Conservation (phyloP, 1,140 invertebrate genomes). For the Lethocerus indicus region DNA sequence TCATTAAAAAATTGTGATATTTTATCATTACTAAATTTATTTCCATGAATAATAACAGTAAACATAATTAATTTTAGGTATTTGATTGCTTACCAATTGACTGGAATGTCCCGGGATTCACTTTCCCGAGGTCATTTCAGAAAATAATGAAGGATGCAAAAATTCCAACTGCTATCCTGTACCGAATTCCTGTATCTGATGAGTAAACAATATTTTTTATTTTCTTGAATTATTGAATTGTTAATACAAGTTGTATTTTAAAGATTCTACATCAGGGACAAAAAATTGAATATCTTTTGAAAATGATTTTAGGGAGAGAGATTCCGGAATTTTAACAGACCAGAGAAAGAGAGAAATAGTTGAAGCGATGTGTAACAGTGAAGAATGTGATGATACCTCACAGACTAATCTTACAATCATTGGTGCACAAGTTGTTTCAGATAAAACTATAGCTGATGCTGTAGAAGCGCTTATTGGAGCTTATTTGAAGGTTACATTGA, state of each 20-base stretch:
- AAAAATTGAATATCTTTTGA: conserved; percentile 1
- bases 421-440: conserved; percentile 22
- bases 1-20: background rate
- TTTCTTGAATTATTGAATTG: background rate
- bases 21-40: no score
- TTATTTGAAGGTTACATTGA: conserved; percentile 45
- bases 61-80: conserved; percentile 17
- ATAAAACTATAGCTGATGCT: conserved; percentile 58
- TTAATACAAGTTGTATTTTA: background rate
- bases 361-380: background rate
- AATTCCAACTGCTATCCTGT: conserved; percentile 26
- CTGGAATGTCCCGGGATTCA: conserved; percentile 36
- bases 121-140: conserved; percentile 19
- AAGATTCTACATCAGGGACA: background rate
- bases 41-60: background rate
- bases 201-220: conserved; percentile 22
- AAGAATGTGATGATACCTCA: conserved; percentile 1
- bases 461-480: conserved; percentile 73
- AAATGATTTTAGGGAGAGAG: conserved; percentile 1
- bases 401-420: conserved; percentile 1
- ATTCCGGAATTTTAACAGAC: background rate
- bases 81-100: conserved; percentile 32
- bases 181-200: conserved; percentile 25
- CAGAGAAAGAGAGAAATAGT: background rate
- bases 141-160: conserved; percentile 11